These are phyloP conservation scores for Andrena dorsata DNA, from an alignment of 2,888 invertebrate genomes.

Conservation along the genomic window DNA sequence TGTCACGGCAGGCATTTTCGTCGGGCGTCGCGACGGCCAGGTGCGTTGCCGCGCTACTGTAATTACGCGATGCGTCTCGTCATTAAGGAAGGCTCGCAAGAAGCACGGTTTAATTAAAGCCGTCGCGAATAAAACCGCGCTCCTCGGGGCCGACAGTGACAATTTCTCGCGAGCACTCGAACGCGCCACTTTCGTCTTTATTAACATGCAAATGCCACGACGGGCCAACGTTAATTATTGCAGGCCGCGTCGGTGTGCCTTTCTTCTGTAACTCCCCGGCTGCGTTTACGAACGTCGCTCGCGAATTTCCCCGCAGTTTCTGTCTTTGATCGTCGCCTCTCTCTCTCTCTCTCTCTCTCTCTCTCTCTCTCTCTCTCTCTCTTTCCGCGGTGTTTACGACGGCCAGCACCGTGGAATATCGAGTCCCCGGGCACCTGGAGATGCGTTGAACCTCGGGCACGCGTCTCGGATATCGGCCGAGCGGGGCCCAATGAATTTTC, in stretches of 20 bases:
- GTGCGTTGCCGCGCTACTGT: conserved; percentile 22
- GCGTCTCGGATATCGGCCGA: conserved; percentile 55
- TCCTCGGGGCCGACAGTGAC: conserved; percentile 17
- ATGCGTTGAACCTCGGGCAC: conserved; percentile 33
- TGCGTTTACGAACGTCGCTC: background rate
- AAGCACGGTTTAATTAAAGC: conserved; percentile 67
- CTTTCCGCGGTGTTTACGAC: too few species aligned
- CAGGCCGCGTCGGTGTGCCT: background rate
- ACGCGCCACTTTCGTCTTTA: conserved; percentile 19
- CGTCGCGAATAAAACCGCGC: conserved; percentile 43
- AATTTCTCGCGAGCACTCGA: conserved; percentile 8
- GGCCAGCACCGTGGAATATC: background rate
- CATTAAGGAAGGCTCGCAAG: conserved; percentile 45
- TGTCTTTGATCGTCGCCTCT: conserved; percentile 3
- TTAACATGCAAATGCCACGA: conserved; percentile 48
- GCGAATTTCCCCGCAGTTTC: background rate
- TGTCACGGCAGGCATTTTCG: conserved; percentile 41
- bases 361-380: conserved; percentile 6
- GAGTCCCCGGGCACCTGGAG: too few species aligned
- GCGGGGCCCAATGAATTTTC: conserved; percentile 37
- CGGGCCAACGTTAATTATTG: conserved; percentile 35
- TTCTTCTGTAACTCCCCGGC: background rate
- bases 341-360: conserved; percentile 2
- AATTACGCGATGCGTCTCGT: conserved; percentile 62
- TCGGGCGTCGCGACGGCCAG: background rate